These are phyloP conservation scores for Eupithecia dodoneata DNA, from an alignment of 2,888 invertebrate genomes.

Conservation along the genomic window DNA sequence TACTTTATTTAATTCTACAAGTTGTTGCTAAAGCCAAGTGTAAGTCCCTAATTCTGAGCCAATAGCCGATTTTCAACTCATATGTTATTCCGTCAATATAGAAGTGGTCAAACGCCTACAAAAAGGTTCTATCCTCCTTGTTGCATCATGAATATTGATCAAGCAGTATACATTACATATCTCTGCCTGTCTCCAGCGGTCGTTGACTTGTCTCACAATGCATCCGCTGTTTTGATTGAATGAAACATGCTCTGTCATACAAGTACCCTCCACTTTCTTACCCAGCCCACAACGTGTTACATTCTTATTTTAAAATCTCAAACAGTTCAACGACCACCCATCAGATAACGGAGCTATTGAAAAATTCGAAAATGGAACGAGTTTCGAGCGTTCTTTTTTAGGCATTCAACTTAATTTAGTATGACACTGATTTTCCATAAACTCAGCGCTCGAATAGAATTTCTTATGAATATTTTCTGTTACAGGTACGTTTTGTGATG, in stretches of 20 bases:
- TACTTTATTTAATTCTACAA: constrained; percentile 36
- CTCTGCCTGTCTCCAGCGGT: constrained; percentile 53
- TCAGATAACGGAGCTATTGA: constrained; percentile 56
- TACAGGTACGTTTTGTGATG: constrained; percentile 62
- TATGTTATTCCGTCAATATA: constrained; percentile 4
- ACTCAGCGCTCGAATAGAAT: constrained; percentile 38
- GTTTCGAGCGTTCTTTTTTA: constrained; percentile 52
- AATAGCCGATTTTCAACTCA: background rate
- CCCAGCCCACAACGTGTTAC: constrained; percentile 42
- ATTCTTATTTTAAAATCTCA: constrained; percentile 56
- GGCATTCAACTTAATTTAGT: constrained; percentile 50
- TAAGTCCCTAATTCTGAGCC: background rate
- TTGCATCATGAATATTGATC: constrained; percentile 60
- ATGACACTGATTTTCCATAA: constrained; percentile 55
- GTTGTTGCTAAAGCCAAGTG: background rate
- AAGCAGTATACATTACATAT: constrained; percentile 49
- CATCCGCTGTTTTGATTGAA: constrained; percentile 73
- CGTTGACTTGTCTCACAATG: constrained; percentile 56
- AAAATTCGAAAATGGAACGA: constrained; percentile 58
- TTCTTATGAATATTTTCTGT: constrained; percentile 55
- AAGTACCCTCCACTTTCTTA: constrained; percentile 34
- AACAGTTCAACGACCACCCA: constrained; percentile 55
- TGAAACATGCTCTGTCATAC: constrained; percentile 60
- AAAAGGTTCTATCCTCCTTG: constrained; percentile 41
- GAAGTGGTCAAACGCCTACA: constrained; percentile 34